phyloP scores from a whole-genome alignment of 2,113 vertebrate genomes.

The Scytalopus superciliaris region DNA sequence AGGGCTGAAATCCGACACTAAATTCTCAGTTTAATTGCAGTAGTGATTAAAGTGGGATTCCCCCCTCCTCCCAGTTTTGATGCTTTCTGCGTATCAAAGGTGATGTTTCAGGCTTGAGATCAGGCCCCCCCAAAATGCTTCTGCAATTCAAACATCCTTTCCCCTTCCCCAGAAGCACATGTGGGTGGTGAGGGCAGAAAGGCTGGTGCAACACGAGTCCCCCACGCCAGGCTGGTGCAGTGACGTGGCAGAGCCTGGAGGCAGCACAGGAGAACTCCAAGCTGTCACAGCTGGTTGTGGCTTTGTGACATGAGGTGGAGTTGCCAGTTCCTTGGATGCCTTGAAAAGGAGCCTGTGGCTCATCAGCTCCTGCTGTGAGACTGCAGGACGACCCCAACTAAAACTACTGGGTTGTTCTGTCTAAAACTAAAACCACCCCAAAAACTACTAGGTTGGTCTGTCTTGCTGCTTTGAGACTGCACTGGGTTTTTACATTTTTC shows the following conservation, averaged over 20 bases:
- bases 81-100: fast-evolving
- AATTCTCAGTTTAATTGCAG: not conserved
- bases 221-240: not conserved
- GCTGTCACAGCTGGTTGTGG: not conserved
- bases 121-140: not conserved
- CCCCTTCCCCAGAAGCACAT: not conserved
- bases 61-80: not conserved
- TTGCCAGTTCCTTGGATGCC: not conserved
- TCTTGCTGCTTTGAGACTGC: not conserved
- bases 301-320: not conserved
- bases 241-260: not conserved
- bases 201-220: fast-evolving
- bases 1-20: not conserved
- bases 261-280: not conserved
- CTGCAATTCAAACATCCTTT: not conserved
- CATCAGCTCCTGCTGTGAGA: not conserved
- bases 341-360: not conserved
- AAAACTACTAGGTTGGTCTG: not conserved
- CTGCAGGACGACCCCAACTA: not conserved
- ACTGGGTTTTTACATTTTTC: not conserved
- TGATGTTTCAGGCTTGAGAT: not conserved
- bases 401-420: not conserved
- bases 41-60: not conserved
- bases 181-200: not conserved
- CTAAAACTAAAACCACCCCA: too few species aligned